These are phyloP conservation scores for Orchesella flavescens DNA, from an alignment of 2,888 invertebrate genomes.

Conservation along the genomic window DNA sequence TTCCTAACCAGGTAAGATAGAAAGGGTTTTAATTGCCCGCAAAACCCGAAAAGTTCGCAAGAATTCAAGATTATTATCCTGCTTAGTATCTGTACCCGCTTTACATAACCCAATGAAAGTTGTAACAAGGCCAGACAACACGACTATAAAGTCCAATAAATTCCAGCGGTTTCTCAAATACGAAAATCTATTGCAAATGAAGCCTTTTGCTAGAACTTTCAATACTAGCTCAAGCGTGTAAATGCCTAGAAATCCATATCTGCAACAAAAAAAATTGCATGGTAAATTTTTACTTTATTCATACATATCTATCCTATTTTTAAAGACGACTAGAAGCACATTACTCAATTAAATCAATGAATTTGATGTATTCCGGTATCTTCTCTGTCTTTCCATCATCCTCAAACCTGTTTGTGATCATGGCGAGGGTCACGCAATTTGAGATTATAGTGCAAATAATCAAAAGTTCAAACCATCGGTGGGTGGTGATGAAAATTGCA, in stretches of 20 bases:
- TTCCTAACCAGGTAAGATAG: background rate
- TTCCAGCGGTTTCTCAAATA: slow-evolving; percentile 98
- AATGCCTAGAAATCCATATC: slow-evolving; percentile 96
- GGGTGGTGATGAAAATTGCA: slow-evolving; percentile 93
- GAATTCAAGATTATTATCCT: slow-evolving; percentile 73
- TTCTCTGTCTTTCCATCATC: slow-evolving; percentile 10
- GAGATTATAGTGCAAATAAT: slow-evolving; percentile 97
- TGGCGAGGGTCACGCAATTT: slow-evolving; percentile 98
- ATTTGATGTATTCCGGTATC: slow-evolving; percentile 44
- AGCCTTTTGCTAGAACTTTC: slow-evolving; percentile 86
- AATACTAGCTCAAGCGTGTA: slow-evolving; percentile 77
- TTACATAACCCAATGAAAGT: background rate
- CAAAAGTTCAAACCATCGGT: slow-evolving; percentile 97
- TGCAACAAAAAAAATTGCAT: slow-evolving; percentile 75
- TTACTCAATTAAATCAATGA: slow-evolving; percentile 60
- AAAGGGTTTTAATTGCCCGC: background rate
- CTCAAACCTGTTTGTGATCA: slow-evolving; percentile 57
- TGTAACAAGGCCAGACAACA: slow-evolving; percentile 82
- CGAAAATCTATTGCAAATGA: slow-evolving; percentile 94
- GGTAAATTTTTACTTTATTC: too few species aligned
- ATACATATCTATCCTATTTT: background rate
- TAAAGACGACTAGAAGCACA: background rate
- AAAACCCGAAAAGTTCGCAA: background rate
- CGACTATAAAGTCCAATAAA: slow-evolving; percentile 94
- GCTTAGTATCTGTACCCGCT: too few species aligned